A percentile compares a stretch with the other conserved stretches of the same genome.
These are phyloP conservation scores for Sphaerophoria taeniata DNA, from an alignment of 2,888 invertebrate genomes.

Conservation along the genomic window DNA sequence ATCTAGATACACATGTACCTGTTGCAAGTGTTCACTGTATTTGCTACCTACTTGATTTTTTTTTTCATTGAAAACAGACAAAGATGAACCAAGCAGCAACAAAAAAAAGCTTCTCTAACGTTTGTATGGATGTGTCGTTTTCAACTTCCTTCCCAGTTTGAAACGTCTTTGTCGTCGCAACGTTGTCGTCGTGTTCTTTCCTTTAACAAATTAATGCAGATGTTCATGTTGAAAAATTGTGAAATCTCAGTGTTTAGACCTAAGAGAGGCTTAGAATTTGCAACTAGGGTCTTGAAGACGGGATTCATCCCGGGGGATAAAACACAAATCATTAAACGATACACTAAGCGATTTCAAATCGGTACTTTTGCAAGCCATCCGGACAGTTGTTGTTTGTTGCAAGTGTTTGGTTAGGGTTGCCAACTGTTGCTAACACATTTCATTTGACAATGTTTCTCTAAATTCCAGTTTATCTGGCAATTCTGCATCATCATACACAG, in stretches of 20 bases:
- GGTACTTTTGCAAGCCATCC: constrained; percentile 38
- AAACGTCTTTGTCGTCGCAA: not conserved
- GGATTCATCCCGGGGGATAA: constrained; percentile 63
- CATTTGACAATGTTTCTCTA: not conserved
- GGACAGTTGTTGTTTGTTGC: constrained; percentile 32
- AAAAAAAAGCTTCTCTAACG: not conserved
- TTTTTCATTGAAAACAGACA: not conserved
- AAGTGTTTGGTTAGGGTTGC: not conserved
- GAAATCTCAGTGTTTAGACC: constrained; percentile 28
- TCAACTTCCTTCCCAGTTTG: constrained; percentile 47
- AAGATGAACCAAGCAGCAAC: not conserved
- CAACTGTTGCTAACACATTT: not conserved
- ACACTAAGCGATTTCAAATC: constrained; percentile 72
- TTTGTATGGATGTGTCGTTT: constrained; percentile 21
- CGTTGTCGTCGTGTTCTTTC: constrained; percentile 18
- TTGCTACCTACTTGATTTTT: constrained; percentile 7
- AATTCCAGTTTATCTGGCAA: constrained; percentile 9
- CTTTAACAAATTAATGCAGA: constrained; percentile 72
- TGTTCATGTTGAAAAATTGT: constrained; percentile 69
- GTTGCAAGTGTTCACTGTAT: not conserved
- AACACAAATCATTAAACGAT: constrained; percentile 71
- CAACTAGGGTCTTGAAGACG: constrained; percentile 12
- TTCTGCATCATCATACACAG: not conserved
- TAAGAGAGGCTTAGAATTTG: constrained; percentile 20
- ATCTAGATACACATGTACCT: not conserved